A percentile compares a stretch with the other conserved stretches of the same genome.
Evolutionary conservation across 1,140 invertebrate species (phyloP).

Genomic region (Cyclargus thomasi): DNA sequence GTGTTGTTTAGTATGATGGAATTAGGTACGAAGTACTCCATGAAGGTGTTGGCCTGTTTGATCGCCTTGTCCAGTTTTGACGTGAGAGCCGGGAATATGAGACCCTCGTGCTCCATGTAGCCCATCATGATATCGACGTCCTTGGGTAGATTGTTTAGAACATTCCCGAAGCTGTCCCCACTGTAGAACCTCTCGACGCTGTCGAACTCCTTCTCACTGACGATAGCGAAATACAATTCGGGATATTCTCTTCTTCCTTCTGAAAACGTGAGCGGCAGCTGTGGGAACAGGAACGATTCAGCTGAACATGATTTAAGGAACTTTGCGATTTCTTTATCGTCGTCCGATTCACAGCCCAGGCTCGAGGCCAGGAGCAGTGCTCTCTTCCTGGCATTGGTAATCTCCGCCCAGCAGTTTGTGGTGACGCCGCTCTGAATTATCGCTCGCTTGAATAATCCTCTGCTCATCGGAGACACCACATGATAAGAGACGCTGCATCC

Average conservation of each 20-base stretch:
- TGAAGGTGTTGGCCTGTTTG: not conserved
- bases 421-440: constrained; percentile 19
- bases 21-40: not conserved
- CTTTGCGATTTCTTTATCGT: not conserved
- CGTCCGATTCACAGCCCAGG: not conserved
- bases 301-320: not conserved
- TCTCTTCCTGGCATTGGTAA: not conserved
- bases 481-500: constrained; percentile 64
- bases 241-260: not conserved
- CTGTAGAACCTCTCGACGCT: not conserved
- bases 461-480: constrained; percentile 64
- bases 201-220: not conserved
- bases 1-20: not conserved
- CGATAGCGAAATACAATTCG: not conserved
- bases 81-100: not conserved
- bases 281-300: not conserved
- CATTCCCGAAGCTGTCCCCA: not conserved
- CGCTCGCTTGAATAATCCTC: constrained; percentile 39
- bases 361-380: not conserved
- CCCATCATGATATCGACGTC: constrained; percentile 4
- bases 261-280: not conserved
- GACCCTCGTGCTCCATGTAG: not conserved
- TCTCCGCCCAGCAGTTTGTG: not conserved
- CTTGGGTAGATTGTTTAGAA: not conserved
- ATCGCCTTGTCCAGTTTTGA: not conserved